Percentiles rank a stretch among this genome's conserved stretches.
These are phyloP conservation scores for Ifrita kowaldi DNA, from an alignment of 2,113 vertebrate genomes.

Conservation along the genomic window DNA sequence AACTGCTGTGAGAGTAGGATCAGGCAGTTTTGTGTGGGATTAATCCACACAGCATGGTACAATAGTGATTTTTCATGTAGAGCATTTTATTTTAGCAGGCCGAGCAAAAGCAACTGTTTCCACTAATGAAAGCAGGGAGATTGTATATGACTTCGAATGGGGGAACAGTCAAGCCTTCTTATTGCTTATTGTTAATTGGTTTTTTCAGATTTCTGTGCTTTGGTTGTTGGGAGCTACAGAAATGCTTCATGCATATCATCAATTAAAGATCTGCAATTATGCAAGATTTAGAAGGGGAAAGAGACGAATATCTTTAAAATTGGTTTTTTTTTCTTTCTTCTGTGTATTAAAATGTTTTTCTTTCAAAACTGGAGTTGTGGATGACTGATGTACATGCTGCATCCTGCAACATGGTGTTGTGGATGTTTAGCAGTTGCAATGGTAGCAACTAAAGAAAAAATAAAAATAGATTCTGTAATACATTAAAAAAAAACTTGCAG, in stretches of 20 bases:
- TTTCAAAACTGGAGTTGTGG: background rate
- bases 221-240: background rate
- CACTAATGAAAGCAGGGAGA: background rate
- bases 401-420: background rate
- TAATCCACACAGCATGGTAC: background rate
- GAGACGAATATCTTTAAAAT: background rate
- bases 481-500: rapidly evolving
- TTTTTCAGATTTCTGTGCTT: background rate
- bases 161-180: background rate
- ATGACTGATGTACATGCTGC: background rate
- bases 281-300: background rate
- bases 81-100: background rate
- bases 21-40: background rate
- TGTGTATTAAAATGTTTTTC: background rate
- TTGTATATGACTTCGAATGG: background rate
- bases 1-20: background rate
- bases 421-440: background rate
- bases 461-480: background rate
- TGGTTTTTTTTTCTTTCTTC: background rate
- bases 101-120: background rate
- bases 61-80: background rate
- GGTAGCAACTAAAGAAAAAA: background rate
- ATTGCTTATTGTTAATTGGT: background rate
- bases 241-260: background rate
- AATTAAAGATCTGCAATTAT: background rate